Evolutionary conservation across 1,140 invertebrate species (phyloP).

Genomic region (Saxidomus purpurata): DNA sequence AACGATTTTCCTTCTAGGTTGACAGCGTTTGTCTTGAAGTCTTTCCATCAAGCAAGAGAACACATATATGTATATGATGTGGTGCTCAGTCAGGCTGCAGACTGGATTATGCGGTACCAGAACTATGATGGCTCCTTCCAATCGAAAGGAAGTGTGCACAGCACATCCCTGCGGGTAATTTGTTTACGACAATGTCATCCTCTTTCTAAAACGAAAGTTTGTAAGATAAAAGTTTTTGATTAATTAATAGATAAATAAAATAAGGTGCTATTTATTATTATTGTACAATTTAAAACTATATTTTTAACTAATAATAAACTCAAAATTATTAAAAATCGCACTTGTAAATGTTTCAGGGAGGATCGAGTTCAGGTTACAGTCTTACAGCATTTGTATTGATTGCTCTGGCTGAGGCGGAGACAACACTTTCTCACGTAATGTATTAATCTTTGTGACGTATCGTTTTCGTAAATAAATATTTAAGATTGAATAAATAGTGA

Average conservation of each 20-base stretch:
- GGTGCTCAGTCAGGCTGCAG: conserved; percentile 91
- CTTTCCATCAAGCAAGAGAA: conserved; percentile 92
- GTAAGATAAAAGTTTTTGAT: too few species aligned
- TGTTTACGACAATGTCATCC: too few species aligned
- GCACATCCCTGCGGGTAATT: conserved; percentile 9
- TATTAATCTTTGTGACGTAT: neutral
- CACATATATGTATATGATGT: conserved; percentile 92
- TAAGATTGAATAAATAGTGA: too few species aligned
- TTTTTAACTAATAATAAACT: too few species aligned
- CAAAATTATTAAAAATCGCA: too few species aligned
- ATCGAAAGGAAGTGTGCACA: conserved; percentile 64
- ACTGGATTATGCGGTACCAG: conserved; percentile 93
- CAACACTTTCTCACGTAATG: neutral
- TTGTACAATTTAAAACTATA: too few species aligned
- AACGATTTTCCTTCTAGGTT: conserved; percentile 50
- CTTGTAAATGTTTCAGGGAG: conserved; percentile 50
- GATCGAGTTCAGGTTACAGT: conserved; percentile 23
- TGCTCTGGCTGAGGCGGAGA: conserved; percentile 1
- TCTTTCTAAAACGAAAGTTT: too few species aligned
- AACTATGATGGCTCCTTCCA: conserved; percentile 93
- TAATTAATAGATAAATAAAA: too few species aligned
- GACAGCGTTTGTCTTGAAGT: conserved; percentile 93
- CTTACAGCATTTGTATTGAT: conserved; percentile 48
- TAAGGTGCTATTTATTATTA: too few species aligned
- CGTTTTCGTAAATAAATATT: too few species aligned